Percentiles rank a stretch among this genome's conserved stretches.
These are phyloP conservation scores for Micrastur ruficollis DNA, from an alignment of 2,797 vertebrate species.

Conservation along the genomic window DNA sequence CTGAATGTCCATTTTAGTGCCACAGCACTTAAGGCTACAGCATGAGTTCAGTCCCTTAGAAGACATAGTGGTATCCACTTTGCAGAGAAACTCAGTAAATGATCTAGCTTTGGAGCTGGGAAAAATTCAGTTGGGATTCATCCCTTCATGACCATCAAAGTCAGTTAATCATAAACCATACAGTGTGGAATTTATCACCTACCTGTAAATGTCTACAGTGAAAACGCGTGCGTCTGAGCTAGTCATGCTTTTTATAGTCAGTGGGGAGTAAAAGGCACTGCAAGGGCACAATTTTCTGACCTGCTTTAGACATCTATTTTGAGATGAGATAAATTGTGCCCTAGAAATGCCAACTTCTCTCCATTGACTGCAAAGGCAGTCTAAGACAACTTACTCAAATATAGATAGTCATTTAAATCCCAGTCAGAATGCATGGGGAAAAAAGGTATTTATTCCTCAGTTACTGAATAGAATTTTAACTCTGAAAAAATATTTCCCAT, in stretches of 20 bases:
- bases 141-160: not conserved
- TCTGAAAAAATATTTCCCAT: not conserved
- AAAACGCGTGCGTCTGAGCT: not conserved
- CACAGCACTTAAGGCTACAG: not conserved
- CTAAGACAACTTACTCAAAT: not conserved
- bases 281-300: not conserved
- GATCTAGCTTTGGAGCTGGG: not conserved
- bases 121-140: not conserved
- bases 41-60: not conserved
- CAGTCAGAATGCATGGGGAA: not conserved
- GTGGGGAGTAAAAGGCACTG: not conserved
- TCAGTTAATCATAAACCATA: constrained; percentile 26
- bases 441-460: not conserved
- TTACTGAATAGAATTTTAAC: not conserved
- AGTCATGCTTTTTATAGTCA: not conserved
- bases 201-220: not conserved
- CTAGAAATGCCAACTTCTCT: constrained; percentile 4
- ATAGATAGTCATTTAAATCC: not conserved
- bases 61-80: not conserved
- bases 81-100: not conserved
- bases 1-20: not conserved
- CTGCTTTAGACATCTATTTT: constrained; percentile 26
- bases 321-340: not conserved
- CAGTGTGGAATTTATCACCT: not conserved
- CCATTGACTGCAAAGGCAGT: not conserved